Evolutionary conservation across 1,140 invertebrate genomes (phyloP), one percentile per base, ranked within the genome.

Genomic region (Ctenoplectra terminalis): DNA sequence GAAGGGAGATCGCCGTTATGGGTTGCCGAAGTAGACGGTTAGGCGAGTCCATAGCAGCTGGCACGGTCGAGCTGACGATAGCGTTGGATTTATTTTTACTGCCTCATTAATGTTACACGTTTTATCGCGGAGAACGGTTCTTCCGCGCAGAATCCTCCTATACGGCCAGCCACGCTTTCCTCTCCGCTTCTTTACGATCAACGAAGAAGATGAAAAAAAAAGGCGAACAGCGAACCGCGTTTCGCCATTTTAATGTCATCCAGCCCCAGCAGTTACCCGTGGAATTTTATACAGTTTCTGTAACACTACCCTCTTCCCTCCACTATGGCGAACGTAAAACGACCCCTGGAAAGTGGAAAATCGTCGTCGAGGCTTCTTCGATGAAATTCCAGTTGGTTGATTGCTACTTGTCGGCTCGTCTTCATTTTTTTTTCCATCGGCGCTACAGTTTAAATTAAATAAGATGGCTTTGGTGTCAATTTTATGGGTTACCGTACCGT

Each of bases 31-130:
- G 46, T 48, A 54, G 63, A 70, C 81, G 37, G 48, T 17, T 56
- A n/a, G 31, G 48, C 15, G 40, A 20, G 17, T 46, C 20, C 17
- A 31, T n/a, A 31, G 31, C 76, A 63, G 74, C 80, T 37, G 67
- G 50, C 48, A 40, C 46, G 5, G 15, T 34, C 56, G 34, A 83
- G 88, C 78, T 79, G 88, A 89, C 90, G 91, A 90, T 91, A 89
- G 86, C 86, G 87, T 75, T 43, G 87, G 91, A 92, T 92, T 92
- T 92, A 92, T 86, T 91, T 92, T 92, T 92, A 92, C 89, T 88
- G 83, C 87, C 86, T 91, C 91, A 91, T 92, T 92, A 92, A 92
- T 91, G 91, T 92, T 91, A 91, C 87, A 91, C 90, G 90, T 92
- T 92, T 92, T 92, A 92, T 92, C 91, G 89, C 89, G 73, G 82